Evolutionary conservation across 2,888 invertebrate genomes (phyloP).

Genomic region (Drosophila cognata): DNA sequence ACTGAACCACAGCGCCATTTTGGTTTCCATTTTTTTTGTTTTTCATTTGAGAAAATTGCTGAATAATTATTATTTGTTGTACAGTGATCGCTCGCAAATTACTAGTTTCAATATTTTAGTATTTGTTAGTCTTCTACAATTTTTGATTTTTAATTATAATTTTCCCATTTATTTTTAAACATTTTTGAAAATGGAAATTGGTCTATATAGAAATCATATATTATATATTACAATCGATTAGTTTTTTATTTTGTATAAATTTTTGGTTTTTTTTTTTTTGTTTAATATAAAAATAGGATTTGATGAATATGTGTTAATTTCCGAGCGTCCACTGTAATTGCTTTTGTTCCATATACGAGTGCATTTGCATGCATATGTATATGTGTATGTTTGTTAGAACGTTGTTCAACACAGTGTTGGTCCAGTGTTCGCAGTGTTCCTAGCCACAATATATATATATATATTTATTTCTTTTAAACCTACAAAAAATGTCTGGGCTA

Average conservation of each 20-base stretch:
- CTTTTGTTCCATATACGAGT: neutral
- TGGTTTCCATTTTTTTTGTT: neutral
- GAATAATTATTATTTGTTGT: constrained; percentile 1
- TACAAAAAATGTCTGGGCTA: constrained; percentile 13
- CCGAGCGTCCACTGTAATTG: constrained; percentile 11
- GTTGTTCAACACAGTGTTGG: constrained; percentile 50
- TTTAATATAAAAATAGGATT: constrained; percentile 11
- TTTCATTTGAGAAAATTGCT: neutral
- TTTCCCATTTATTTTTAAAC: neutral
- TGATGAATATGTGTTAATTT: constrained; percentile 1
- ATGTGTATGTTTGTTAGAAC: constrained; percentile 16
- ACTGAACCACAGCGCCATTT: constrained; percentile 2
- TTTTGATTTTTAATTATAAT: neutral
- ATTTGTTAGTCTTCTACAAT: neutral
- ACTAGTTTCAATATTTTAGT: neutral
- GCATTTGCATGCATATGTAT: neutral
- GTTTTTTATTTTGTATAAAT: neutral
- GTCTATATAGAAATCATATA: constrained; percentile 14
- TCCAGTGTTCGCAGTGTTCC: constrained; percentile 41
- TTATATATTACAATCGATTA: constrained; percentile 7
- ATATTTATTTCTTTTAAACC: neutral
- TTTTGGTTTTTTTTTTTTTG: neutral
- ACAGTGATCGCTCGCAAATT: constrained; percentile 10
- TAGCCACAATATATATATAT: neutral
- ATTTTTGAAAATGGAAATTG: constrained; percentile 7